phyloP scores from a whole-genome alignment of 2,888 invertebrate species.

The Eulithis prunata region DNA sequence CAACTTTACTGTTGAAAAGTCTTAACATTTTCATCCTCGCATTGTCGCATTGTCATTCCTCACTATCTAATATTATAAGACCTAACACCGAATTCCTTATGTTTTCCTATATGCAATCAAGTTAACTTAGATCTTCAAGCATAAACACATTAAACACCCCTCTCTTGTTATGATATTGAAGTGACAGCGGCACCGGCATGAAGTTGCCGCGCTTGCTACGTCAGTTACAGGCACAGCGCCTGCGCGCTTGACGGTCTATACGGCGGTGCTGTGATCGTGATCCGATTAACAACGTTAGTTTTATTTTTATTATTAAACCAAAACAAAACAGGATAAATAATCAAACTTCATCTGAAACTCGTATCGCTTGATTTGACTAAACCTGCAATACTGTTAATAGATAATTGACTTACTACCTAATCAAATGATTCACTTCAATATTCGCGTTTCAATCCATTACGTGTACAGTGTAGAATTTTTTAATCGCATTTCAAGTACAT shows the following conservation, averaged over 20 bases:
- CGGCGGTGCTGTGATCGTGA: slow-evolving; percentile 83
- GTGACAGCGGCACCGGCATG: slow-evolving; percentile 63
- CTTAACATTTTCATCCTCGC: too few species aligned
- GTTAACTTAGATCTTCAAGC: background rate
- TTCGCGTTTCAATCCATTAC: slow-evolving; percentile 47
- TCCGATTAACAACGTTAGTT: slow-evolving; percentile 84
- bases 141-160: slow-evolving; percentile 34
- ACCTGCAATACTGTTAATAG: slow-evolving; percentile 15
- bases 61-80: too few species aligned
- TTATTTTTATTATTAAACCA: slow-evolving; percentile 56
- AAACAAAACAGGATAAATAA: slow-evolving; percentile 45
- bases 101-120: too few species aligned
- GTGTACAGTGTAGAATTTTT: slow-evolving; percentile 50
- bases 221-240: slow-evolving; percentile 82
- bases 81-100: too few species aligned
- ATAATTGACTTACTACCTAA: slow-evolving; percentile 17
- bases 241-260: slow-evolving; percentile 83
- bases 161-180: slow-evolving; percentile 31
- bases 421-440: slow-evolving; percentile 34
- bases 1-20: too few species aligned
- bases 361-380: slow-evolving; percentile 66
- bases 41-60: too few species aligned
- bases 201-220: slow-evolving; percentile 78
- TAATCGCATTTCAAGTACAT: slow-evolving; percentile 29
- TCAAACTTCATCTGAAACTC: slow-evolving; percentile 40